Evolutionary conservation across 2,888 invertebrate genomes (phyloP), one percentile per base, ranked within the genome.

Genomic region (Spisula subtruncata): DNA sequence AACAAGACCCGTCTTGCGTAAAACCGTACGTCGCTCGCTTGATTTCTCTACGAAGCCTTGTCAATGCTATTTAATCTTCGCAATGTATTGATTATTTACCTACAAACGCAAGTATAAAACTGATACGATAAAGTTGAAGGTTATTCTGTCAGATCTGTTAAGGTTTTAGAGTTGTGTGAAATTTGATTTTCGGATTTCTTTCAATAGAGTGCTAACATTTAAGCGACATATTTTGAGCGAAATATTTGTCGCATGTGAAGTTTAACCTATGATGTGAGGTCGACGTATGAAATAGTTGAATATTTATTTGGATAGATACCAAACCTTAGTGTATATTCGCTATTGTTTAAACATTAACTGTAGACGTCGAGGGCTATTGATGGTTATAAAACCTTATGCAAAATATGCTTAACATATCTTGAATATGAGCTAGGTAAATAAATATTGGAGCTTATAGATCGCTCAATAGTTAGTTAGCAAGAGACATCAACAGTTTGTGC

Each of bases 71-170:
- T 79, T 79, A 85, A 79, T 79, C 80, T 75, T 60, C n/a, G 32
- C 80, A 25, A 54, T 51, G 85, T 85, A 85, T 85, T 54, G 85
- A 85, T 85, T 85, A 79, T 80, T 48, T 79, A 85, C 85, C 25
- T 85, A 79, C 29, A 32, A 46, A 81, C 4, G 81, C 48, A 18
- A 80, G 81, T 75, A 75, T 75, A 18, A 32, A 75, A 35, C 18
- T 75, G 35, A 35, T 75, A 75, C 18, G 29, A 35, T 35, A 32
- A 75, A 75, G 75, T 75, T 75, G 75, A 75, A 75, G 75, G 75
- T 75, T 35, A 35, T 75, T 75, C 8, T 25, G 25, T 4, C 41
- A 41, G 41, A 41, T 41, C 41, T 41, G 60, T 25, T 25, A 51
- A 51, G 25, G 60, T 66, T 66, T 66, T 66, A 66, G n/a, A 25